Percentiles rank a stretch among this genome's conserved stretches.
phyloP scores from a whole-genome alignment of 2,888 invertebrate species.

The Malthinus flaveolus region DNA sequence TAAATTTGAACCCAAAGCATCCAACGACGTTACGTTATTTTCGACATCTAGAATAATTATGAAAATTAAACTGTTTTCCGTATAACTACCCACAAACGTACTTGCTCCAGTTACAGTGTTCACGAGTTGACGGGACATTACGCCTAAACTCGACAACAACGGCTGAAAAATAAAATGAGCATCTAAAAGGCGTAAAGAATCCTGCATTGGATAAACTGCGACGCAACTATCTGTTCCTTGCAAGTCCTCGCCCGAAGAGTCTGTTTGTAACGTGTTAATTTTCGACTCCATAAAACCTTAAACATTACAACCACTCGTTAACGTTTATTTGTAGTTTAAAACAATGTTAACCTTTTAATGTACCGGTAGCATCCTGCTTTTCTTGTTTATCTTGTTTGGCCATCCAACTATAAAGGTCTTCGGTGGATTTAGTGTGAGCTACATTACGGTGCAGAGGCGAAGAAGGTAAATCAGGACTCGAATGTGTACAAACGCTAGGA shows the following conservation, averaged over 20 bases:
- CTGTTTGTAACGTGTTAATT: constrained; percentile 50
- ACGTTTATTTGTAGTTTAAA: not conserved
- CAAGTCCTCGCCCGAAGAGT: constrained; percentile 58
- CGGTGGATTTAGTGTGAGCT: constrained; percentile 54
- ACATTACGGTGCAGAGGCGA: constrained; percentile 49
- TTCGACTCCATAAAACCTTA: constrained; percentile 49
- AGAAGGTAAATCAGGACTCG: constrained; percentile 51
- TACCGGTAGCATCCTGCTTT: constrained; percentile 19
- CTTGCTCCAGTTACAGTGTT: constrained; percentile 51
- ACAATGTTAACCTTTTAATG: constrained; percentile 18
- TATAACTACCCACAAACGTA: constrained; percentile 31
- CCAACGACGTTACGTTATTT: constrained; percentile 70
- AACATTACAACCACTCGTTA: not conserved
- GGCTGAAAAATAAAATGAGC: constrained; percentile 95
- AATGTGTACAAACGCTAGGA: constrained; percentile 59
- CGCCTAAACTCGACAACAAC: constrained; percentile 83
- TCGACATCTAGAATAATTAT: constrained; percentile 55
- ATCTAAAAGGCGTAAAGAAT: constrained; percentile 82
- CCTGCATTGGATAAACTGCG: constrained; percentile 76
- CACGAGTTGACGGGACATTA: constrained; percentile 84
- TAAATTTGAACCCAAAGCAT: constrained; percentile 86
- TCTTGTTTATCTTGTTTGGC: constrained; percentile 69
- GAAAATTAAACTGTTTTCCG: not conserved
- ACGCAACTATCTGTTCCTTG: constrained; percentile 64
- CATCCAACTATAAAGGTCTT: constrained; percentile 96